Evolutionary conservation across 2,888 invertebrate species (phyloP).

Genomic region (Ophraella communa): DNA sequence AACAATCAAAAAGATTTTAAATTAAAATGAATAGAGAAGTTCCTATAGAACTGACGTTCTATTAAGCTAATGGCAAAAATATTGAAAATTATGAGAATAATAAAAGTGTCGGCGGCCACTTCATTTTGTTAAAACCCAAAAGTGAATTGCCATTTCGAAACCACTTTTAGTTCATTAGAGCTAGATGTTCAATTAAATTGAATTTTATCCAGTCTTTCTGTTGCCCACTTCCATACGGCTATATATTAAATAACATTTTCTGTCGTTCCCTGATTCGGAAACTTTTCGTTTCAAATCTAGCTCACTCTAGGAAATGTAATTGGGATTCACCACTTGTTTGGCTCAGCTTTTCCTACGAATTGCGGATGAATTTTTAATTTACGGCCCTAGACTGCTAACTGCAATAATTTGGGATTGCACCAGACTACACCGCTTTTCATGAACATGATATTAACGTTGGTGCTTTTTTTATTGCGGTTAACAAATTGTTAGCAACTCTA

Average conservation of each 20-base stretch:
- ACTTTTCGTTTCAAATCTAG: conserved; percentile 4
- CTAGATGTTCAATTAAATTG: conserved; percentile 22
- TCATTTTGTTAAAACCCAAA: conserved; percentile 14
- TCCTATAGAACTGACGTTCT: conserved; percentile 5
- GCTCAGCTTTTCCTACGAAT: neutral
- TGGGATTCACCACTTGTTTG: conserved; percentile 16
- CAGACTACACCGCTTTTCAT: neutral
- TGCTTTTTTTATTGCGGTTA: neutral
- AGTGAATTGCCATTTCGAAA: conserved; percentile 8
- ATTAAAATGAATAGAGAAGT: conserved; percentile 1
- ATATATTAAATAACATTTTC: conserved; percentile 10
- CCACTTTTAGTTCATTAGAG: conserved; percentile 15
- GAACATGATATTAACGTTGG: neutral
- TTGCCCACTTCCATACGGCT: conserved; percentile 1
- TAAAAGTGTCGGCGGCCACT: neutral
- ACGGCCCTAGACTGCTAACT: conserved; percentile 1
- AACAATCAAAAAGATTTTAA: neutral
- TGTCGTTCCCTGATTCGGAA: conserved; percentile 1
- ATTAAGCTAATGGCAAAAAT: conserved; percentile 18
- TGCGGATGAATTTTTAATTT: conserved; percentile 13
- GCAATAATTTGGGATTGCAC: neutral
- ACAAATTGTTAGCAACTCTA: neutral
- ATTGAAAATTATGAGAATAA: conserved; percentile 7
- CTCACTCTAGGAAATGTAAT: conserved; percentile 11
- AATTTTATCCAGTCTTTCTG: conserved; percentile 8